phyloP scores from a whole-genome alignment of 2,113 vertebrate genomes.

The Plecturocebus donacophilus region DNA sequence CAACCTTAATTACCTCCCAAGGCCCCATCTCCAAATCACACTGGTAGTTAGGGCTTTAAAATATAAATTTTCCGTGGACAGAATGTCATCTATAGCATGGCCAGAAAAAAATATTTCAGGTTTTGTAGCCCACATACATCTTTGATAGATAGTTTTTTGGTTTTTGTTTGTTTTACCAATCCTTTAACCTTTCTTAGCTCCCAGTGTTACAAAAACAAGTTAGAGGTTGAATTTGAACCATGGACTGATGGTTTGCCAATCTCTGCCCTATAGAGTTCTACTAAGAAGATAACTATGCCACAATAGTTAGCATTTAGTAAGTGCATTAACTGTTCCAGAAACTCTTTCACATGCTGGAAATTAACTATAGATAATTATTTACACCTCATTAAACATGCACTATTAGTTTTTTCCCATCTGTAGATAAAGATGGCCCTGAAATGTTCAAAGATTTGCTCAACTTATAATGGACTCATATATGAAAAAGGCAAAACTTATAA shows the following conservation, averaged over 20 bases:
- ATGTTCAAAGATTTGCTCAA: background rate
- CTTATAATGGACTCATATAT: no score
- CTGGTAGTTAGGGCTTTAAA: background rate
- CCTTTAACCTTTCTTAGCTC: background rate
- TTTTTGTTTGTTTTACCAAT: background rate
- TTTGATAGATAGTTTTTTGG: background rate
- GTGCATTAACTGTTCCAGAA: background rate
- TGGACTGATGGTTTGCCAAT: background rate
- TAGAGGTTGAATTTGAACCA: background rate
- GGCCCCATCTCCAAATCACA: background rate
- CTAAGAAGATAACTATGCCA: background rate
- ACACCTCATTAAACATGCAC: background rate
- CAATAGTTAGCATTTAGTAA: background rate
- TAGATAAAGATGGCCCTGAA: background rate
- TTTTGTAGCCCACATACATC: background rate
- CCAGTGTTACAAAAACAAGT: background rate
- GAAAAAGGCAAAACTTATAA: background rate
- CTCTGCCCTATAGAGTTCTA: background rate
- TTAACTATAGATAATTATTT: background rate
- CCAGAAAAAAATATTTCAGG: background rate
- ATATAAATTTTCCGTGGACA: background rate
- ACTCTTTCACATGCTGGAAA: background rate
- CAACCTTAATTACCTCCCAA: background rate
- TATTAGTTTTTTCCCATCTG: background rate
- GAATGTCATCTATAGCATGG: background rate